Percentiles rank a stretch among this genome's conserved stretches.
These are phyloP conservation scores for Margaritifera margaritifera DNA, from an alignment of 2,888 invertebrate genomes.

Conservation along the genomic window DNA sequence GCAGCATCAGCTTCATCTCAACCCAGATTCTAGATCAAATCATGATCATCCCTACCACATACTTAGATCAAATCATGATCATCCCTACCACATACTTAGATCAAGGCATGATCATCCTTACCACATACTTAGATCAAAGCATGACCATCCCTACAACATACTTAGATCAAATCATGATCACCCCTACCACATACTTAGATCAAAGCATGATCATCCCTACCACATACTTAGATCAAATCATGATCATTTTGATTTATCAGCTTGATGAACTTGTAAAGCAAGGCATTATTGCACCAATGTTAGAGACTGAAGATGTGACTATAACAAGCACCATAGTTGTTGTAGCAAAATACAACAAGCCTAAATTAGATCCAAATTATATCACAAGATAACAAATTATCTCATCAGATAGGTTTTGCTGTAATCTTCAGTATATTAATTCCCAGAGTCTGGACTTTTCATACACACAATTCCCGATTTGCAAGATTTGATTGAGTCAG, in stretches of 20 bases:
- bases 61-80: background rate
- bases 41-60: background rate
- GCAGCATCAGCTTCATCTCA: background rate
- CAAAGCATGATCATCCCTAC: too few relatives aligned
- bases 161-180: too few relatives aligned
- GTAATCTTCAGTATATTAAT: conserved; percentile 13
- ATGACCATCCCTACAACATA: too few relatives aligned
- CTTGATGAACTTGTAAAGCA: conserved; percentile 2
- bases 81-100: background rate
- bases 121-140: too few relatives aligned
- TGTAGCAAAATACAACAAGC: background rate
- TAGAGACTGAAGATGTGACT: background rate
- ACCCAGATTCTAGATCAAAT: background rate
- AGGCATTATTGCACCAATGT: conserved; percentile 1
- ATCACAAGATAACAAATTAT: conserved; percentile 4
- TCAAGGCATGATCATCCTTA: too few relatives aligned
- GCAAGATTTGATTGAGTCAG: conserved; percentile 4
- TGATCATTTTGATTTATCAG: background rate
- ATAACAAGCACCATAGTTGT: conserved; percentile 1
- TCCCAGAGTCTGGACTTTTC: conserved; percentile 14
- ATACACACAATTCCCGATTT: conserved; percentile 7
- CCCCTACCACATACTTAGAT: too few relatives aligned
- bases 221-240: too few relatives aligned
- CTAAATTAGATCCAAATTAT: too few relatives aligned
- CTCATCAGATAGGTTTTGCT: conserved; percentile 10